A percentile compares a stretch with the other conserved stretches of the same genome.
Conservation (phyloP, 2,113 vertebrate genomes). For the Xerus inauris region DNA sequence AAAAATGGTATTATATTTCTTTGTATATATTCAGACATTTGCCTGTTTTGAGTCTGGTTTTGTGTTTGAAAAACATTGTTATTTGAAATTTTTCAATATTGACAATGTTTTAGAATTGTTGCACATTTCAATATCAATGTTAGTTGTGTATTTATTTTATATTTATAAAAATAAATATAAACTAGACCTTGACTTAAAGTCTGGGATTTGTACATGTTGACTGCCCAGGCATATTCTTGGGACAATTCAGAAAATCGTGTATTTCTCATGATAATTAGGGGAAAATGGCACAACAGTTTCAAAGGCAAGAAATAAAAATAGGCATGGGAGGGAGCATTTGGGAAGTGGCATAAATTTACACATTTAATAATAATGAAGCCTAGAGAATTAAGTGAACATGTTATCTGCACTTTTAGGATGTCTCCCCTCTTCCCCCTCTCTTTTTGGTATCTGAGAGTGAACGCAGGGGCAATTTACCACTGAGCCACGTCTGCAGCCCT, state of each 20-base stretch:
- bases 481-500: too few species aligned
- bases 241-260: neutral
- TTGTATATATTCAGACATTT: neutral
- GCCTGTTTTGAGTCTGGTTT: neutral
- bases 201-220: neutral
- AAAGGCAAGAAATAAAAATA: slow-evolving; percentile 22
- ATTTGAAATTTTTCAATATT: neutral
- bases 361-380: neutral
- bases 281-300: neutral
- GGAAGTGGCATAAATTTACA: neutral
- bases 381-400: neutral
- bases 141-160: neutral
- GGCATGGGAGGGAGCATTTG: neutral
- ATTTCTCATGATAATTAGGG: neutral
- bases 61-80: neutral
- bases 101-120: neutral
- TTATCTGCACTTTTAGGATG: neutral
- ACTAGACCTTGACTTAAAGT: neutral
- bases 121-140: neutral
- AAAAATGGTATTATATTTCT: neutral
- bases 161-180: too few species aligned
- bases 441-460: too few species aligned
- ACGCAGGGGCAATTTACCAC: too few species aligned
- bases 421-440: rapidly evolving
- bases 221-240: neutral